These are phyloP conservation scores for Aptenodytes patagonicus DNA, from an alignment of 2,113 vertebrate species.

Conservation along the genomic window DNA sequence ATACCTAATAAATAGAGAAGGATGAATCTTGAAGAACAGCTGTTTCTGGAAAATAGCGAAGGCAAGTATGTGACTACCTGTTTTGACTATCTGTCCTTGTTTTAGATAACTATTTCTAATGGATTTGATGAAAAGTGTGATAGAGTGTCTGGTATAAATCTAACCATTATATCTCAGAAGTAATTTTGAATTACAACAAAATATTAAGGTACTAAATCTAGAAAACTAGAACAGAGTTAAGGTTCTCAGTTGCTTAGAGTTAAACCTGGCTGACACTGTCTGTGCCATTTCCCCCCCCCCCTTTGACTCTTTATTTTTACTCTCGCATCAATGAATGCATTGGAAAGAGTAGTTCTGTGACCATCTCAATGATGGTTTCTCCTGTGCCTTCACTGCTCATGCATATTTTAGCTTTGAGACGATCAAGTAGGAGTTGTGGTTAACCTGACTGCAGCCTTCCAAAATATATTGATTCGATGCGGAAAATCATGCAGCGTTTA, in stretches of 20 bases:
- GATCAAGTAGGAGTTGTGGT: not conserved
- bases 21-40: not conserved
- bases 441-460: not conserved
- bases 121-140: not conserved
- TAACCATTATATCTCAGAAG: not conserved
- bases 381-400: not conserved
- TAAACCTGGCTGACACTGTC: not conserved
- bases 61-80: not conserved
- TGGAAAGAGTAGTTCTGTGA: not conserved
- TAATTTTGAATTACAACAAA: not conserved
- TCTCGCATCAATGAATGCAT: not conserved
- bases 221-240: not conserved
- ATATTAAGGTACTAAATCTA: not conserved
- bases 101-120: not conserved
- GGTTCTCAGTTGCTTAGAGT: not conserved
- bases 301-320: not conserved
- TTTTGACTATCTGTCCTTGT: not conserved
- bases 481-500: not conserved
- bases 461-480: not conserved
- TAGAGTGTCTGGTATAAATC: not conserved
- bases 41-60: not conserved
- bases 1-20: not conserved
- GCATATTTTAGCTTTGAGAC: not conserved
- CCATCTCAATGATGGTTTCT: not conserved
- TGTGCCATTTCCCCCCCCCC: accelerated